Percentiles rank a stretch among this genome's conserved stretches.
phyloP scores from a whole-genome alignment of 2,888 invertebrate species.

The Neoaliturus tenellus region DNA sequence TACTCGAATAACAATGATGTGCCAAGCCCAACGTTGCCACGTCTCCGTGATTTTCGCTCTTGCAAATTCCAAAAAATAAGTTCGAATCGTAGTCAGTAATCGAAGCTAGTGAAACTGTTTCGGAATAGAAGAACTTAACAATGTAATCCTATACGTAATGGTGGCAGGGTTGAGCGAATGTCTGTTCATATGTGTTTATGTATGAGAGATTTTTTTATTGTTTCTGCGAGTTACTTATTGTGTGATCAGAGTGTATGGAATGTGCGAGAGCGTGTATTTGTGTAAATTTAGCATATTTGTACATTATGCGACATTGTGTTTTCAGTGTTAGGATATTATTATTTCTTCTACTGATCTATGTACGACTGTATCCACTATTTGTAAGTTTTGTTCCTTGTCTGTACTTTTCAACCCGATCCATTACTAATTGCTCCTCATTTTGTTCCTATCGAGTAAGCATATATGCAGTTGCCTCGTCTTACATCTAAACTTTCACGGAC shows the following conservation, averaged over 20 bases:
- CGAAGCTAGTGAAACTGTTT: constrained; percentile 27
- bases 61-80: constrained; percentile 33
- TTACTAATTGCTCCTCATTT: constrained; percentile 24
- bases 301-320: constrained; percentile 37
- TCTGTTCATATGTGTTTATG: not conserved
- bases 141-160: constrained; percentile 84
- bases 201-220: constrained; percentile 19
- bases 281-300: constrained; percentile 40
- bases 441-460: constrained; percentile 48
- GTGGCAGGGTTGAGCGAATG: constrained; percentile 82
- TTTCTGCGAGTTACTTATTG: constrained; percentile 25
- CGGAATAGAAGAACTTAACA: constrained; percentile 36
- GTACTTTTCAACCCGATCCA: constrained; percentile 5
- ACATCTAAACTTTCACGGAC: constrained; percentile 33
- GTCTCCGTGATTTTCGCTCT: constrained; percentile 36
- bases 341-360: constrained; percentile 47
- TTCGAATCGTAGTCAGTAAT: constrained; percentile 18
- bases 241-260: not conserved
- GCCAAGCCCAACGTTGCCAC: constrained; percentile 48
- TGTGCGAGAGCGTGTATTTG: constrained; percentile 1
- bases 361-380: constrained; percentile 41
- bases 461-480: constrained; percentile 51
- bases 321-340: constrained; percentile 34
- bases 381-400: constrained; percentile 42
- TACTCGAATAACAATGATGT: constrained; percentile 47